Base-by-base conservation (phyloP, 2,888 invertebrate species). In the Brachylomia viminalis region DNA sequence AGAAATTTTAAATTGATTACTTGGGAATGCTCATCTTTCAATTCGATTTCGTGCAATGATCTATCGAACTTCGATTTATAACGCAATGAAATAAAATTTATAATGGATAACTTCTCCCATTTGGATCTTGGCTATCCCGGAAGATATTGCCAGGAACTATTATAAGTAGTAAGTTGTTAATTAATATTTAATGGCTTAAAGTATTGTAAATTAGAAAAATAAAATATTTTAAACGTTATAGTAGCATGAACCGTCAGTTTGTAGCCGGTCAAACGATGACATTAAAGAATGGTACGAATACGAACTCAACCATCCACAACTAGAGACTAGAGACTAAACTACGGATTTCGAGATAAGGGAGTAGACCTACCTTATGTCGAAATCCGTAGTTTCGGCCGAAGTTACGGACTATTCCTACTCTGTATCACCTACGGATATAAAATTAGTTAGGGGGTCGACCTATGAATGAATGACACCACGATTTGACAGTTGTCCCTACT, bases 1-100 rank as follows among this genome's bases (percentile, higher is more conserved):
- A 91, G 91, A 93, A 92, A 89, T 90, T 87, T 84, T 84, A 90
- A 90, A 87, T 86, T 86, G 82, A 88, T 72, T 79, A 54, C 30
- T 17, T 69, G 15, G 65, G 81, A 62, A 59, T 76, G 58, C 27
- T 75, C 71, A 23, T 69, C 75, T 54, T 65, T 58, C 7, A 66
- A 61, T 62, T 62, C 13, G 15, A 64, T 68, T 71, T 74, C 27
- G 42, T 27, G 45, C 45, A 75, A 74, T 69, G 45, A 67, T 72
- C 54, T 68, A 72, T 64, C 45, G 52, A 70, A 61, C 15, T 56
- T 49, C 23, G 61, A 58, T 70, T 54, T 38, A 56, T 20, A 42
- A 49, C 45, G 77, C 56, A 56, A 45, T 67, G 1, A 56, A 66
- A 64, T 62, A 23, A 54, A 80, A 68, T 65, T 20, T 15, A 45